These are phyloP conservation scores for Vicugna pacos DNA, from an alignment of 2,113 vertebrate genomes.

Conservation along the genomic window DNA sequence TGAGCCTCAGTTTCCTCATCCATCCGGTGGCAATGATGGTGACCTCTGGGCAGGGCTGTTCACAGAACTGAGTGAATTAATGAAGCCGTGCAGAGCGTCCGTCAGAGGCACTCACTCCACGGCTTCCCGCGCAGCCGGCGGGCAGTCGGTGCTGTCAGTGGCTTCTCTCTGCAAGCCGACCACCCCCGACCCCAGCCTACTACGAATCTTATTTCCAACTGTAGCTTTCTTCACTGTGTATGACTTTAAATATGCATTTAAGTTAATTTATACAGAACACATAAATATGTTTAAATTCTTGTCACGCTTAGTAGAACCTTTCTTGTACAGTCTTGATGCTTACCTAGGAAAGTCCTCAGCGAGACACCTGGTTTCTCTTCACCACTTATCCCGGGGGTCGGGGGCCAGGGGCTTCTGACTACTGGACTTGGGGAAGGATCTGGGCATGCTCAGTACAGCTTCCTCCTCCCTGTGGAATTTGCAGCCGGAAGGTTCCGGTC, in stretches of 20 bases:
- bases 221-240: neutral
- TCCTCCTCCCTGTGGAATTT: no score
- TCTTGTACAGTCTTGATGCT: no score
- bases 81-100: accelerated
- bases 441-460: accelerated
- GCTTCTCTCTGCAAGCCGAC: neutral
- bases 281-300: neutral
- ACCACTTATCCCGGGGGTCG: accelerated
- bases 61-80: accelerated
- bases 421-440: accelerated
- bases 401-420: accelerated
- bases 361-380: accelerated
- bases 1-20: neutral
- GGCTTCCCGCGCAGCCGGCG: accelerated
- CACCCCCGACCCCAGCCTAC: accelerated
- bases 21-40: accelerated
- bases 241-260: neutral
- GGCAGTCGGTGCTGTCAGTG: accelerated
- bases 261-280: no score
- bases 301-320: neutral
- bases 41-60: accelerated
- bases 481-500: neutral
- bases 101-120: accelerated
- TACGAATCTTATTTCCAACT: neutral
- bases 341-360: no score